Evolutionary conservation across 2,888 invertebrate genomes (phyloP).

Genomic region (Rhingia campestris): DNA sequence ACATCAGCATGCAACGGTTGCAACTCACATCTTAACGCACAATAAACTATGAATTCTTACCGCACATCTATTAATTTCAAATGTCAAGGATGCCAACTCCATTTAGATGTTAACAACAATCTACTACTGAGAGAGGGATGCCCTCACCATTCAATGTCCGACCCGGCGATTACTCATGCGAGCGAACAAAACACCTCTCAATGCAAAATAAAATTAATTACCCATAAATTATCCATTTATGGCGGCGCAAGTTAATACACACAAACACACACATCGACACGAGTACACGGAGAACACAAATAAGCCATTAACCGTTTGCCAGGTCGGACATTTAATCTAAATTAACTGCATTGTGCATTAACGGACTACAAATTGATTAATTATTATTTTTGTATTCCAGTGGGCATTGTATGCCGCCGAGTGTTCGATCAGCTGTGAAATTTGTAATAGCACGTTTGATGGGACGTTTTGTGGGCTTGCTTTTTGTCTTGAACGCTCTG

Average conservation of each 20-base stretch:
- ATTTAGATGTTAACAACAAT: neutral
- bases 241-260: constrained; percentile 29
- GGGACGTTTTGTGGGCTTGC: constrained; percentile 15
- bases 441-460: constrained; percentile 18
- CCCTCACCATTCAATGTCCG: constrained; percentile 48
- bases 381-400: constrained; percentile 57
- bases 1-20: neutral
- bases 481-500: constrained; percentile 4
- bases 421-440: constrained; percentile 59
- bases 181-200: constrained; percentile 49
- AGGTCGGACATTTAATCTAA: constrained; percentile 48
- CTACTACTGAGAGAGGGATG: constrained; percentile 35
- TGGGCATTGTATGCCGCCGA: neutral
- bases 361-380: constrained; percentile 70
- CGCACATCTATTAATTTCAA: constrained; percentile 24
- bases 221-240: constrained; percentile 65
- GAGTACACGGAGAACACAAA: constrained; percentile 43
- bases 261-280: neutral
- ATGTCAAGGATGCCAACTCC: constrained; percentile 52
- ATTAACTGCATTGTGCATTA: constrained; percentile 33
- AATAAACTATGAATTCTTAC: neutral
- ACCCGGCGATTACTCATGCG: constrained; percentile 53
- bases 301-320: constrained; percentile 62
- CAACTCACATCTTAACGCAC: neutral
- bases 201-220: constrained; percentile 64